These are phyloP conservation scores for Euphydryas editha DNA, from an alignment of 2,888 invertebrate species.

Conservation along the genomic window DNA sequence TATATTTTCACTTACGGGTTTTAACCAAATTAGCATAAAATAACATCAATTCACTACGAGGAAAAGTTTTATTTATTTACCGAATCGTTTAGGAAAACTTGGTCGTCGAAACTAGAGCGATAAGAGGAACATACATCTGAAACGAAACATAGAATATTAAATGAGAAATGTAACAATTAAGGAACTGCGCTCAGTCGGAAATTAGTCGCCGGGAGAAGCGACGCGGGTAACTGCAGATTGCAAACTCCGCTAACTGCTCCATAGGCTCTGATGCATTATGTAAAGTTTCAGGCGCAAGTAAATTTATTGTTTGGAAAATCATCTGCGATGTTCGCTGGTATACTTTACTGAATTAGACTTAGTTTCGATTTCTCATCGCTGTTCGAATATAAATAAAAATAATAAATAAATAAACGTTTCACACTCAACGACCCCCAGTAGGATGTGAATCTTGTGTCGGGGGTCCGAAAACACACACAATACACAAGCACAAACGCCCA, in stretches of 20 bases:
- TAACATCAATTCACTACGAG: neutral
- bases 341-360: conserved; percentile 33
- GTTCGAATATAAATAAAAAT: too few relatives aligned
- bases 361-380: conserved; percentile 12
- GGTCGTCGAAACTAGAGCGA: conserved; percentile 3
- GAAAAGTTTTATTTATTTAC: neutral
- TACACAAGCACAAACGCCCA: too few relatives aligned
- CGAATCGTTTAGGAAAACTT: neutral
- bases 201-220: conserved; percentile 72
- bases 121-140: conserved; percentile 26
- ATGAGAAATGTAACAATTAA: conserved; percentile 56
- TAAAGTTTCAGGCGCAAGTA: conserved; percentile 32
- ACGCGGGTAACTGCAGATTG: conserved; percentile 57
- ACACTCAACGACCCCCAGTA: too few relatives aligned
- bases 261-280: conserved; percentile 29
- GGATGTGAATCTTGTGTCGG: too few relatives aligned
- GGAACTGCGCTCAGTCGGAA: conserved; percentile 67
- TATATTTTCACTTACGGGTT: too few relatives aligned
- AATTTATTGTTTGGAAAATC: conserved; percentile 40
- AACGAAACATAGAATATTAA: conserved; percentile 43
- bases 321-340: conserved; percentile 24
- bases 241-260: conserved; percentile 41
- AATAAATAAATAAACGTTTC: too few relatives aligned
- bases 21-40: neutral
- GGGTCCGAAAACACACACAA: too few relatives aligned